Conservation (phyloP, 1,140 invertebrate genomes). For the Gonatopus flavifemur region DNA sequence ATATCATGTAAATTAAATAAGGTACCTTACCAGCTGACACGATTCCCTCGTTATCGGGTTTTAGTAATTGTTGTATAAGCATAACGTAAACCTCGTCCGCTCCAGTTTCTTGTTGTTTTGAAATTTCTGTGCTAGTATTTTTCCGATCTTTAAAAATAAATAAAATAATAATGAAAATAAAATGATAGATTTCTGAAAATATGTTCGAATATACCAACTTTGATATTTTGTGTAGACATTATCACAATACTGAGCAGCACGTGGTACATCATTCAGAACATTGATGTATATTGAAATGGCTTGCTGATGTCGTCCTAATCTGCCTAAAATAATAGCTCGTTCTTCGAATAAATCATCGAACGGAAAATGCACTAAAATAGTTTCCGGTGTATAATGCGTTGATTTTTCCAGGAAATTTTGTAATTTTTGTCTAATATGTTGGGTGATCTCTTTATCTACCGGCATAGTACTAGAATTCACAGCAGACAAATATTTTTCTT, state of each 20-base stretch:
- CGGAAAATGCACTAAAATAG: slow-evolving; percentile 86
- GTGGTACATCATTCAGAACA: slow-evolving; percentile 74
- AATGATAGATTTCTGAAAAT: not conserved
- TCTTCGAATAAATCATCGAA: slow-evolving; percentile 88
- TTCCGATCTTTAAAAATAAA: slow-evolving; percentile 33
- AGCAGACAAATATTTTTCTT: slow-evolving; percentile 66
- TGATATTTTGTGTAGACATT: slow-evolving; percentile 61
- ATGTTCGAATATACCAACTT: slow-evolving; percentile 33
- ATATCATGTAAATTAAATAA: too few relatives aligned
- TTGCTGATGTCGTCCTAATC: slow-evolving; percentile 85
- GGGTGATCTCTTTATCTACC: slow-evolving; percentile 64
- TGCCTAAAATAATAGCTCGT: slow-evolving; percentile 87
- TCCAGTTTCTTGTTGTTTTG: slow-evolving; percentile 50
- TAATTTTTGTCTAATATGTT: slow-evolving; percentile 74
- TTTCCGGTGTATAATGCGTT: slow-evolving; percentile 81
- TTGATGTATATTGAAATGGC: slow-evolving; percentile 89
- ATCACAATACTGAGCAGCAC: slow-evolving; percentile 85
- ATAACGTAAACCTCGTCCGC: slow-evolving; percentile 68
- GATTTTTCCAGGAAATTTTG: slow-evolving; percentile 85
- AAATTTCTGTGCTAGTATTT: slow-evolving; percentile 39
- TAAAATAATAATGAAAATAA: slow-evolving; percentile 1
- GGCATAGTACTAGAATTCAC: slow-evolving; percentile 61
- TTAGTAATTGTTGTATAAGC: slow-evolving; percentile 67
- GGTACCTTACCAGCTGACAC: slow-evolving; percentile 54
- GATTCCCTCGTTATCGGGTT: slow-evolving; percentile 59